A percentile compares a stretch with the other conserved stretches of the same genome.
These are phyloP conservation scores for Calycopis cecrops DNA, from an alignment of 1,140 invertebrate genomes.

Conservation along the genomic window DNA sequence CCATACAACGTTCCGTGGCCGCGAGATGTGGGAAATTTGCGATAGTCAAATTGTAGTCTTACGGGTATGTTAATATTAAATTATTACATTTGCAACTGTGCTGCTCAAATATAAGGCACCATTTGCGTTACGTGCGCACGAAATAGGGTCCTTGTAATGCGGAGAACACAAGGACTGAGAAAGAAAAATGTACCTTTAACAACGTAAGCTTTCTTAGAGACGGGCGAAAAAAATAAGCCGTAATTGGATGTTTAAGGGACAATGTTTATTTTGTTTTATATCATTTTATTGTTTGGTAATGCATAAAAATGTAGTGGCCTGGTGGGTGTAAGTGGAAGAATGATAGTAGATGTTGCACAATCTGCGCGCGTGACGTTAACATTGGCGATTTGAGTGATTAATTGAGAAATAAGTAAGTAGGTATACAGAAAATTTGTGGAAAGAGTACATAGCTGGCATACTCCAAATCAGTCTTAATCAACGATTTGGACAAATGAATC, in stretches of 20 bases:
- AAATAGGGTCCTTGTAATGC: slow-evolving; percentile 58
- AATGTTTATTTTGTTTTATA: slow-evolving; percentile 37
- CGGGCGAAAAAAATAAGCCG: slow-evolving; percentile 66
- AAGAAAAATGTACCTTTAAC: slow-evolving; percentile 75
- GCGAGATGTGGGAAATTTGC: slow-evolving; percentile 64
- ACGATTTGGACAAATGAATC: too few species aligned
- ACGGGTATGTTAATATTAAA: slow-evolving; percentile 65
- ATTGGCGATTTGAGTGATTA: too few species aligned
- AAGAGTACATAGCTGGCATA: too few species aligned
- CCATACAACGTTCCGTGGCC: slow-evolving; percentile 54
- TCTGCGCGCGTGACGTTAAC: too few species aligned
- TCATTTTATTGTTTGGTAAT: not conserved
- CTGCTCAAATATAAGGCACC: slow-evolving; percentile 57
- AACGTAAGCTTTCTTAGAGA: slow-evolving; percentile 65
- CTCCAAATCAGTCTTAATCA: too few species aligned
- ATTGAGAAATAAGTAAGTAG: too few species aligned
- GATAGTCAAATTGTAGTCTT: slow-evolving; percentile 75
- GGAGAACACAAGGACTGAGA: slow-evolving; percentile 66
- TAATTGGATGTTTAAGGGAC: slow-evolving; percentile 70
- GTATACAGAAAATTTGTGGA: too few species aligned
- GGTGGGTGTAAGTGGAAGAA: too few species aligned
- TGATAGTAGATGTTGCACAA: too few species aligned
- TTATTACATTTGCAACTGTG: slow-evolving; percentile 71
- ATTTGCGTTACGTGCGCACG: slow-evolving; percentile 55
- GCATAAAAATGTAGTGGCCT: too few species aligned